Evolutionary conservation across 2,797 vertebrate species (phyloP), one percentile per base, ranked within the genome.

Genomic region (Labeo calbasu): DNA sequence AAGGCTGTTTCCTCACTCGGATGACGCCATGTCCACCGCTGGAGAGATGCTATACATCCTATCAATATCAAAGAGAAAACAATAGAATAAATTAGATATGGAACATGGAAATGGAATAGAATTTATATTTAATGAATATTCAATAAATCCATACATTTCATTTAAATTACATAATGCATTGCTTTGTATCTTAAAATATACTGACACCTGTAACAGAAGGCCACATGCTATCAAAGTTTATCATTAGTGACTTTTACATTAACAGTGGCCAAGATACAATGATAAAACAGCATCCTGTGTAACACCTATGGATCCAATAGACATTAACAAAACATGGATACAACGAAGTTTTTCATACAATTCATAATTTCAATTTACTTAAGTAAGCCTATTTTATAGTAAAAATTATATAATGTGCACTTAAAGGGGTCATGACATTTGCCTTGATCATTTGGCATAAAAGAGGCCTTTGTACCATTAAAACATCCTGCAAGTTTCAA

Each of bases 1-100:
- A 94, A 88, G 90, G 88, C 91, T 81, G 82, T 90, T 90, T 87
- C 89, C 84, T 83, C 76, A 85, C 72, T 80, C 83, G 77, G 83
- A 86, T 79, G 91, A 89, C 91, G 94, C 94, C 96, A 97, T 96
- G 86, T 96, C 96, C 92, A 85, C 84, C 93, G 77, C 93, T 94
- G 94, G 90, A 94, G 61, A 19, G n/a, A 10, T 77, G 63, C 53
- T 72, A 84, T 28, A 65, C 21, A 61, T 28, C 19, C 51, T 25
- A 55, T 21, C 4, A 46, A 73, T 72, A 77, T 78, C 80, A 73
- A 51, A 40, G 59, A 25, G 9, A 40, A 82, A 77, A 25, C 36
- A 48, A 51, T 46, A 77, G 11, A 1, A 69, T 55, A 23, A 40
- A 57, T n/a, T 36, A 7, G 9, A 66, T 19, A 19, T 19, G 15